Evolutionary conservation across 37 sponge, comb jelly and placozoan species (phyloP).

Genomic region (Chondrosia reniformis): DNA sequence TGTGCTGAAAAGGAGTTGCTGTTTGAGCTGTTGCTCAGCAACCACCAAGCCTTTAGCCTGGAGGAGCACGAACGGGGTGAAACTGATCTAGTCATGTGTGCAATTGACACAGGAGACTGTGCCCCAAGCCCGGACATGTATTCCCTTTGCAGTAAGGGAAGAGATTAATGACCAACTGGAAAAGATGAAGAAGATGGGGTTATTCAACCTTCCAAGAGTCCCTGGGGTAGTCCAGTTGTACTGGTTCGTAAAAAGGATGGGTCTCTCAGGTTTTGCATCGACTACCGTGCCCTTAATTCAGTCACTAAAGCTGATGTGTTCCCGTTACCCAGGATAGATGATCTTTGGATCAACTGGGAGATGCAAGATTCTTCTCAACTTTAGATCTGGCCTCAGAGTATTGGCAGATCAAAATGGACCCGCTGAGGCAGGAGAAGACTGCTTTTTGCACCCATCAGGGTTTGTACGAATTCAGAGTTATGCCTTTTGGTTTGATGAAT

Average conservation of each 20-base stretch:
- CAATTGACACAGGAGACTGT: slow-evolving; percentile 41
- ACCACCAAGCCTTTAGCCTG: neutral
- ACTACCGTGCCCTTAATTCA: slow-evolving; percentile 49
- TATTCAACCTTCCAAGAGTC: slow-evolving; percentile 43
- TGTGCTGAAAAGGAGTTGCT: no score
- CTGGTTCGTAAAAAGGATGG: slow-evolving; percentile 59
- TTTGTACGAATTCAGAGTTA: slow-evolving; percentile 55
- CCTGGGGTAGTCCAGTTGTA: slow-evolving; percentile 65
- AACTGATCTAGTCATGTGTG: neutral
- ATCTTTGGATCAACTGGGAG: slow-evolving; percentile 60
- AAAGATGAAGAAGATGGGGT: slow-evolving; percentile 49
- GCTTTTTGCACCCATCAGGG: slow-evolving; percentile 46
- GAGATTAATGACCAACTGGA: slow-evolving; percentile 47
- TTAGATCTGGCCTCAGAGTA: slow-evolving; percentile 61
- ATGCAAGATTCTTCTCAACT: slow-evolving; percentile 34
- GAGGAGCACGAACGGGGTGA: neutral
- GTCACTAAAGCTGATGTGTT: slow-evolving; percentile 55
- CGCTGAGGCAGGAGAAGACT: slow-evolving; percentile 40
- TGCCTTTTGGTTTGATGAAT: slow-evolving; percentile 61
- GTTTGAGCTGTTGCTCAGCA: neutral
- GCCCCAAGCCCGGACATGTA: slow-evolving; percentile 19
- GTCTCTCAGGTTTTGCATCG: slow-evolving; percentile 41
- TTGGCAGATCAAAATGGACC: slow-evolving; percentile 50
- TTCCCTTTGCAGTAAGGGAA: slow-evolving; percentile 48
- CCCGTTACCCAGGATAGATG: slow-evolving; percentile 52